Evolutionary conservation across 2,797 vertebrate species (phyloP).

Genomic region (Octomys mimax): DNA sequence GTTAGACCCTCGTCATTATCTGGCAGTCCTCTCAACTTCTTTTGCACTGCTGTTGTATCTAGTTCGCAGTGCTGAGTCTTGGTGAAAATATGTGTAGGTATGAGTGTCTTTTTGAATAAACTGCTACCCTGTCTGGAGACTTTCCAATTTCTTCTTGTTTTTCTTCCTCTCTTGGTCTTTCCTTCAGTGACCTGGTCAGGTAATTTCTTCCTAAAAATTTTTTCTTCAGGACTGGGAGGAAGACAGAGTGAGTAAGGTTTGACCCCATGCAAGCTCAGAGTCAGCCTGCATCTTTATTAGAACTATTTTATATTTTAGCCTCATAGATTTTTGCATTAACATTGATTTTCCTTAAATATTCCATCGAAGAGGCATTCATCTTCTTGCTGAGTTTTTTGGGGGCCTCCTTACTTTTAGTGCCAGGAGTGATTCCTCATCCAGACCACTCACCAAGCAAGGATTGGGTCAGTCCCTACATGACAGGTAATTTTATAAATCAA

Average conservation of each 20-base stretch:
- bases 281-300: background rate
- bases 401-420: background rate
- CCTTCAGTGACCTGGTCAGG: background rate
- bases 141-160: background rate
- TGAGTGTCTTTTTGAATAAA: background rate
- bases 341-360: constrained; percentile 29
- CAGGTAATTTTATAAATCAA: background rate
- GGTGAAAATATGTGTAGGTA: too few relatives aligned
- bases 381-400: background rate
- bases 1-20: background rate
- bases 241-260: background rate
- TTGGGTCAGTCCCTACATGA: background rate
- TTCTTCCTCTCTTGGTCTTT: background rate
- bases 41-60: background rate
- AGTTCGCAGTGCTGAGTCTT: background rate
- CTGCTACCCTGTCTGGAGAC: accelerated
- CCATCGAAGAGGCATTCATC: background rate
- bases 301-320: background rate
- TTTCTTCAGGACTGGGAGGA: background rate
- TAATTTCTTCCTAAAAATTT: background rate
- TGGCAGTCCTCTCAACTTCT: background rate
- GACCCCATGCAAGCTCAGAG: background rate
- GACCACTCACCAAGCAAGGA: background rate
- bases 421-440: background rate
- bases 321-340: background rate